Evolutionary conservation across 2,797 vertebrate genomes (phyloP).

Genomic region (Holocentrus rufus): DNA sequence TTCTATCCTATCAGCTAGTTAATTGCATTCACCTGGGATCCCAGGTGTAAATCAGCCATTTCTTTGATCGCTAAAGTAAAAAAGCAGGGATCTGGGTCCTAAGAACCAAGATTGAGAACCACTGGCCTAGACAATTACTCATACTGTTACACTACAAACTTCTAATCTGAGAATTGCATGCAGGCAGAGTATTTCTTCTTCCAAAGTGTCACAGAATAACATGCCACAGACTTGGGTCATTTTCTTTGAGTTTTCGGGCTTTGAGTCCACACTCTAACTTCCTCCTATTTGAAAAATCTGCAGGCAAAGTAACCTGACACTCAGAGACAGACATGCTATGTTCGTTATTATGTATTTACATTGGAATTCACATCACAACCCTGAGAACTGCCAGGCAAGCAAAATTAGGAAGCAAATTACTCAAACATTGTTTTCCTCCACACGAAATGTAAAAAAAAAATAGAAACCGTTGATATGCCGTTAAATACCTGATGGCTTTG

Average conservation of each 20-base stretch:
- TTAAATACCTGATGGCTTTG: constrained; percentile 27
- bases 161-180: background rate
- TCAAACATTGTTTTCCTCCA: background rate
- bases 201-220: constrained; percentile 54
- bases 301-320: constrained; percentile 81
- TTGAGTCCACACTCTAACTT: constrained; percentile 41
- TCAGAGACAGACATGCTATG: constrained; percentile 79
- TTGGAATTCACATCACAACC: constrained; percentile 82
- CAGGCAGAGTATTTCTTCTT: background rate
- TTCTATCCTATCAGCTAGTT: constrained; percentile 68
- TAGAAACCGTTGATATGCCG: constrained; percentile 25
- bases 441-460: constrained; percentile 2
- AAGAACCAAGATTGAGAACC: background rate
- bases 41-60: constrained; percentile 20
- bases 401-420: constrained; percentile 81
- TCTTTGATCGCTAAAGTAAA: background rate
- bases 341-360: constrained; percentile 86
- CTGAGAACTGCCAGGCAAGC: constrained; percentile 76
- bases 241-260: constrained; percentile 31
- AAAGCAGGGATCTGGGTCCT: no score
- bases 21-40: constrained; percentile 64
- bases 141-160: background rate
- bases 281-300: constrained; percentile 46
- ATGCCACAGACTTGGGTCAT: constrained; percentile 43
- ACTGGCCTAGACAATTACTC: background rate